These are phyloP conservation scores for Neopelma chrysocephalum DNA, from an alignment of 2,797 vertebrate genomes.

Conservation along the genomic window DNA sequence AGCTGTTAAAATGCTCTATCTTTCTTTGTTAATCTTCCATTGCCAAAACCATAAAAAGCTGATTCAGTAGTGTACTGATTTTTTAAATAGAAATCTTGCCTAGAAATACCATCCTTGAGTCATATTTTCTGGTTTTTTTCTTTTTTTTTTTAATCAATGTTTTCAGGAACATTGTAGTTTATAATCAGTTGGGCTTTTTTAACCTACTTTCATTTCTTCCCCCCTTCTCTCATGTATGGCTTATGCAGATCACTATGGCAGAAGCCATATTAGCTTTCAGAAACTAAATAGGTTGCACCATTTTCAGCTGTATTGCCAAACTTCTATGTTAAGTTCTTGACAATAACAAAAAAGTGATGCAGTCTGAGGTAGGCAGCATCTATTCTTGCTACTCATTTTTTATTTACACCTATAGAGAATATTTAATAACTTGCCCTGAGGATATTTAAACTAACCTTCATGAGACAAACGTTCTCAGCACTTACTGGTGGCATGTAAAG, in stretches of 20 bases:
- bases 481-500: background rate
- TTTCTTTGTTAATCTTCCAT: background rate
- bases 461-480: background rate
- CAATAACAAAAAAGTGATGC: background rate
- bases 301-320: background rate
- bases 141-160: background rate
- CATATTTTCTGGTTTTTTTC: background rate
- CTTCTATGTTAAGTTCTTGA: background rate
- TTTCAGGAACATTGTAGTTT: background rate
- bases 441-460: constrained; percentile 9
- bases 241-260: background rate
- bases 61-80: background rate
- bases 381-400: constrained; percentile 12
- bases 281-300: background rate
- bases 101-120: background rate
- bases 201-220: background rate
- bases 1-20: background rate
- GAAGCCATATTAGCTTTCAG: background rate
- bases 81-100: background rate
- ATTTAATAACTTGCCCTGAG: background rate
- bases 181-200: background rate
- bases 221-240: background rate
- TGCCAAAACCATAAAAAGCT: background rate
- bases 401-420: background rate
- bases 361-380: background rate